Conservation (phyloP, 2,888 invertebrate genomes). For the Aricia artaxerxes region DNA sequence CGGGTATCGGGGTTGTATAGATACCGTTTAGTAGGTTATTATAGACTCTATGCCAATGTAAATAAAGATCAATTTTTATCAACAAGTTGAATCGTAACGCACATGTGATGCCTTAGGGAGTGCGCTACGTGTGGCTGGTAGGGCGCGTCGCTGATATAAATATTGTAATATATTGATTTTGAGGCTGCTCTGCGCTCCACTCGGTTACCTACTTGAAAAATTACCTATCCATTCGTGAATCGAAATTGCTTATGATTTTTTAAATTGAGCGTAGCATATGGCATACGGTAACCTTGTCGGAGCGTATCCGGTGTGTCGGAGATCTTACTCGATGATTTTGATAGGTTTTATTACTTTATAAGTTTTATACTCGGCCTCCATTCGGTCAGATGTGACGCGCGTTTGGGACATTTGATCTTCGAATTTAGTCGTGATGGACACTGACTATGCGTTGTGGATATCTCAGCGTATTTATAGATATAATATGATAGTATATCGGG, state of each 20-base stretch:
- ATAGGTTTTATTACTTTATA: slow-evolving; percentile 38
- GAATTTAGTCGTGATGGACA: slow-evolving; percentile 55
- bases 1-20: slow-evolving; percentile 31
- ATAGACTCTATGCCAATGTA: slow-evolving; percentile 43
- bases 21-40: slow-evolving; percentile 39
- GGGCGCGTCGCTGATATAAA: slow-evolving; percentile 24
- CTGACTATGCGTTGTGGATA: slow-evolving; percentile 60
- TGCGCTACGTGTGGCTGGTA: slow-evolving; percentile 31
- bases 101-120: slow-evolving; percentile 48
- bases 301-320: slow-evolving; percentile 16
- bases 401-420: slow-evolving; percentile 45
- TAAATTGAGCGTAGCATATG: background rate
- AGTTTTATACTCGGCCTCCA: slow-evolving; percentile 37
- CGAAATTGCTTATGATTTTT: background rate
- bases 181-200: slow-evolving; percentile 27
- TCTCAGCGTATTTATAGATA: slow-evolving; percentile 62
- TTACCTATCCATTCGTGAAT: background rate
- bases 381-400: slow-evolving; percentile 45
- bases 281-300: slow-evolving; percentile 7
- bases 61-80: slow-evolving; percentile 45
- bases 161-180: slow-evolving; percentile 25
- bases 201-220: background rate
- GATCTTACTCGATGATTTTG: slow-evolving; percentile 30
- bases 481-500: slow-evolving; percentile 61
- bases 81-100: slow-evolving; percentile 44